phyloP scores from a whole-genome alignment of 2,888 invertebrate species.

The Drosophila affinis region DNA sequence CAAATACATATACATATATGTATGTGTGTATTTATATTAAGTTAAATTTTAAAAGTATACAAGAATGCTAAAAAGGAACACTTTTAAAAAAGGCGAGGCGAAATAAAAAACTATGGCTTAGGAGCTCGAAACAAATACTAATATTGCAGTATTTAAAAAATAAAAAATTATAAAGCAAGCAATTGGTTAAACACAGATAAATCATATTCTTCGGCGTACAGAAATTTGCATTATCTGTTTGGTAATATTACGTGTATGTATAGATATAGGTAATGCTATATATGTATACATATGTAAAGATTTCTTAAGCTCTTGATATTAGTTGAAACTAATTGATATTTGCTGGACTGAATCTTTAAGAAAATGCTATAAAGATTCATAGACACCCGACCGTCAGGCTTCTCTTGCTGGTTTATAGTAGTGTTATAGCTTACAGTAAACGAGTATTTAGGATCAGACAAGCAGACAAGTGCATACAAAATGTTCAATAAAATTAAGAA shows the following conservation, averaged over 20 bases:
- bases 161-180: background rate
- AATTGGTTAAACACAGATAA: background rate
- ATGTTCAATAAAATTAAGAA: constrained; percentile 38
- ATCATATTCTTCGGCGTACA: background rate
- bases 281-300: background rate
- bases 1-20: background rate
- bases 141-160: background rate
- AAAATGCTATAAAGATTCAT: background rate
- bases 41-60: background rate
- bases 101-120: background rate
- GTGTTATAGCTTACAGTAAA: too few species aligned
- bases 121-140: background rate
- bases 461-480: background rate
- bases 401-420: background rate
- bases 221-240: background rate
- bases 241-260: too few species aligned
- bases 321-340: background rate
- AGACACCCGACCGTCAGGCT: background rate
- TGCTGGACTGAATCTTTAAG: background rate
- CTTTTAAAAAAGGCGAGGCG: background rate
- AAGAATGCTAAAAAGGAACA: background rate
- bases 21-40: background rate
- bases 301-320: background rate
- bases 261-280: too few species aligned
- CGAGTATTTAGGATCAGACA: too few species aligned